Evolutionary conservation across 1,140 invertebrate genomes (phyloP).

Genomic region (honey bee (Apis mellifera)): DNA sequence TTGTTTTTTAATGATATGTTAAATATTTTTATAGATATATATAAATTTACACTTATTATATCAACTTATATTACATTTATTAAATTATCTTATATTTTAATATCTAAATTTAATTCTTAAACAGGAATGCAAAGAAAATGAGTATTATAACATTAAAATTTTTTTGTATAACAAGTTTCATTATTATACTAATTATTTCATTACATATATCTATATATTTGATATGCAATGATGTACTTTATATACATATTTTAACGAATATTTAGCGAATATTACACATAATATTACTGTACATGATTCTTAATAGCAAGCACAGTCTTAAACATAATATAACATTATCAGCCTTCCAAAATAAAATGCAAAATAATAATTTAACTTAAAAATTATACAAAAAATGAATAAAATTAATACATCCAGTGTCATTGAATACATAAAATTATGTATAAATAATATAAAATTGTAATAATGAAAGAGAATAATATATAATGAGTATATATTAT

Average conservation of each 20-base stretch:
- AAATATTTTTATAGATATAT: slow-evolving; percentile 28
- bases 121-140: slow-evolving; percentile 11
- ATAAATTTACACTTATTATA: slow-evolving; percentile 14
- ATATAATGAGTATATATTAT: no score
- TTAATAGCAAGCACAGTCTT: slow-evolving; percentile 16
- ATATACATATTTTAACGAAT: slow-evolving; percentile 33
- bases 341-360: slow-evolving; percentile 24
- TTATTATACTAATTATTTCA: slow-evolving; percentile 12
- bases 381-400: slow-evolving; percentile 11
- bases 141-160: background rate
- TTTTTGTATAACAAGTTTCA: slow-evolving; percentile 11
- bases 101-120: slow-evolving; percentile 13
- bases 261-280: background rate
- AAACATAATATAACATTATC: slow-evolving; percentile 22
- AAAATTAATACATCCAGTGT: slow-evolving; percentile 4
- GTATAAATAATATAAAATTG: slow-evolving; percentile 1
- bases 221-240: slow-evolving; percentile 11
- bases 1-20: slow-evolving; percentile 42
- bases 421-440: background rate
- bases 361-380: slow-evolving; percentile 29
- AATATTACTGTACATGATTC: slow-evolving; percentile 27
- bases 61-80: background rate
- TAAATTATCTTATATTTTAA: background rate
- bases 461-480: background rate
- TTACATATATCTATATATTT: slow-evolving; percentile 24